These are phyloP conservation scores for Leptinotarsa juncta DNA, from an alignment of 2,888 invertebrate genomes.

Conservation along the genomic window DNA sequence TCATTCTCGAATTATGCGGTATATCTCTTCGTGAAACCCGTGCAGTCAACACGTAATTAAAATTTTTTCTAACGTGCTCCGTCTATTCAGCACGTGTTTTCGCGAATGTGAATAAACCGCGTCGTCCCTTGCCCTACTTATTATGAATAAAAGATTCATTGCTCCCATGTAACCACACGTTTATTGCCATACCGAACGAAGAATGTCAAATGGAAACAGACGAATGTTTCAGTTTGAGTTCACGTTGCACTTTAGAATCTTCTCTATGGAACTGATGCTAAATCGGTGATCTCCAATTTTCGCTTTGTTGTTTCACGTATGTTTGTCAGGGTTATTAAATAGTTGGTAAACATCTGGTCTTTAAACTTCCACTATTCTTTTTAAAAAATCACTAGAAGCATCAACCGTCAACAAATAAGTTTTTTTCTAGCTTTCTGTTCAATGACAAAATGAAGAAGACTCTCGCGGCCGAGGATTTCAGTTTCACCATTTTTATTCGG, in stretches of 20 bases:
- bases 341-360: too few species aligned
- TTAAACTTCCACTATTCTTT: too few species aligned
- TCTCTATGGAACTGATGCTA: neutral
- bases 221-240: neutral
- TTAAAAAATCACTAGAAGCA: too few species aligned
- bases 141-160: slow-evolving; percentile 7
- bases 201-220: neutral
- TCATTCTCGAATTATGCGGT: neutral
- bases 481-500: too few species aligned
- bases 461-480: too few species aligned
- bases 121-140: slow-evolving; percentile 4
- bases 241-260: neutral
- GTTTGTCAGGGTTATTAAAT: too few species aligned
- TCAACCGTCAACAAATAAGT: too few species aligned
- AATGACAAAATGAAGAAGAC: too few species aligned
- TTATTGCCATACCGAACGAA: slow-evolving; percentile 5
- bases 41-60: neutral
- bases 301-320: too few species aligned
- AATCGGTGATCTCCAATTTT: neutral
- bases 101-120: slow-evolving; percentile 11
- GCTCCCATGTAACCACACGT: slow-evolving; percentile 7
- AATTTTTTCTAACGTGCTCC: slow-evolving; percentile 1
- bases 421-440: too few species aligned
- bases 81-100: slow-evolving; percentile 2
- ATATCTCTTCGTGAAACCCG: neutral